Percentiles rank a stretch among this genome's conserved stretches.
These are phyloP conservation scores for Leucozona laternaria DNA, from an alignment of 2,888 invertebrate species.

Conservation along the genomic window DNA sequence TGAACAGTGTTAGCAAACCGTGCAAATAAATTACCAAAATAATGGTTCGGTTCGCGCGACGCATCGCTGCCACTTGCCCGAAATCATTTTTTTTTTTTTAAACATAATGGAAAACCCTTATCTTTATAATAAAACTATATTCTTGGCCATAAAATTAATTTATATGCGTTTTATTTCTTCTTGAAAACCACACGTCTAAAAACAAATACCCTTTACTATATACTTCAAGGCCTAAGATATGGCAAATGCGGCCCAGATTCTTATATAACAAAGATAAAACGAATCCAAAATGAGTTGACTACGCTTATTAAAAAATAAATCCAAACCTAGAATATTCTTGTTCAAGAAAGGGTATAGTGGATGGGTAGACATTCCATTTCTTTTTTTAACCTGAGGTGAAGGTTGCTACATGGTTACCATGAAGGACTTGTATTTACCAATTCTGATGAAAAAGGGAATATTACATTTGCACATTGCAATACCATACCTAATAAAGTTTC, in stretches of 20 bases:
- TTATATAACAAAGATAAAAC: background rate
- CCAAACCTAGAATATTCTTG: constrained; percentile 39
- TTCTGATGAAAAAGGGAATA: background rate
- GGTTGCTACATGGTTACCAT: constrained; percentile 32
- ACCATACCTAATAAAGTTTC: constrained; percentile 61
- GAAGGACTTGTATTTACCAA: constrained; percentile 10
- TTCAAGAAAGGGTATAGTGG: constrained; percentile 32
- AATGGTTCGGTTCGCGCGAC: too few species aligned
- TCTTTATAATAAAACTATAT: too few species aligned
- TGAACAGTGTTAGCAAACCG: too few species aligned
- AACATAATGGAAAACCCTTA: too few species aligned
- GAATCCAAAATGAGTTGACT: constrained; percentile 26
- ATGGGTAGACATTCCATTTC: constrained; percentile 41
- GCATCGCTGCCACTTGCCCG: too few species aligned
- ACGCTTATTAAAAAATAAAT: constrained; percentile 59
- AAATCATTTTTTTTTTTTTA: too few species aligned
- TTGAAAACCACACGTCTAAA: too few species aligned
- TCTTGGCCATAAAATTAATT: too few species aligned
- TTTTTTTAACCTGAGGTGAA: constrained; percentile 4
- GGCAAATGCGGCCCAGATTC: background rate
- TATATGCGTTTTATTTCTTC: too few species aligned
- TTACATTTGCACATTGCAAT: constrained; percentile 49
- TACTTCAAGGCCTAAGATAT: constrained; percentile 7
- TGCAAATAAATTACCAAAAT: too few species aligned
- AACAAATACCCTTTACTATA: too few species aligned